Base-by-base conservation (phyloP, 2,888 invertebrate species). In the Drosophila mimica region DNA sequence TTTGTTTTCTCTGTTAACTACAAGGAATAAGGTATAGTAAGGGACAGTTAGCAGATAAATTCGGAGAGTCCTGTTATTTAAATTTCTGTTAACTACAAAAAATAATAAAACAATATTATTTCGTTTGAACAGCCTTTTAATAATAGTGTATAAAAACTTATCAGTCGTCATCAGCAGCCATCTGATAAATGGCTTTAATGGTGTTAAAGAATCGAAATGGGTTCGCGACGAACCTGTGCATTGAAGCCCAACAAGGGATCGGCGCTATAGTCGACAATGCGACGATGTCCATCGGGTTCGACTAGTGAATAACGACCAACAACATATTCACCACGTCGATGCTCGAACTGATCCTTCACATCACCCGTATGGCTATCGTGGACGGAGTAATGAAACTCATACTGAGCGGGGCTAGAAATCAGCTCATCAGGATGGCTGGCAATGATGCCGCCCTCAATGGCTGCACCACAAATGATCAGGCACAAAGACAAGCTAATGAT, bases 301-400 rank as follows among this genome's bases (percentile, higher is more conserved):
- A 93, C 88, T 4, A 93, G 81, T 2, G 92, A 92, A 56, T 93
- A 93, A 61, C 93, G 92, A 9, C 93, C 93, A 20, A 92, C 90
- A 1, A 93, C 93, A 62, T 92, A 91, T 68, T 92, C 92, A 13
- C 93, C 93, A 33, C 92, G 91, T 56, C 93, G 92, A 67, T 92
- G 91, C 83, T 93, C 93, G 36, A 92, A 92, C 71, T 93, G 93
- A 81, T 92, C 92, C 82, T 93, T 93, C 0, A 93, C 88, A 76
- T 93, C 93, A 17, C 93, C 93, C 13, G 93, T 93, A 43, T 92
- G 92, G n/a, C 88, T 86, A 52, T 93, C 93, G 60, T 93, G 93
- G 4, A 93, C 93, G 4, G 92, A 89, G 57, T 93, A 93, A 38
- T 91, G 92, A 70, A 93, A 93, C 71, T 93, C 93, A 54, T 93